A percentile compares a stretch with the other conserved stretches of the same genome.
These are phyloP conservation scores for Drosophila sulfurigaster DNA, from an alignment of 1,140 invertebrate genomes.

Conservation along the genomic window DNA sequence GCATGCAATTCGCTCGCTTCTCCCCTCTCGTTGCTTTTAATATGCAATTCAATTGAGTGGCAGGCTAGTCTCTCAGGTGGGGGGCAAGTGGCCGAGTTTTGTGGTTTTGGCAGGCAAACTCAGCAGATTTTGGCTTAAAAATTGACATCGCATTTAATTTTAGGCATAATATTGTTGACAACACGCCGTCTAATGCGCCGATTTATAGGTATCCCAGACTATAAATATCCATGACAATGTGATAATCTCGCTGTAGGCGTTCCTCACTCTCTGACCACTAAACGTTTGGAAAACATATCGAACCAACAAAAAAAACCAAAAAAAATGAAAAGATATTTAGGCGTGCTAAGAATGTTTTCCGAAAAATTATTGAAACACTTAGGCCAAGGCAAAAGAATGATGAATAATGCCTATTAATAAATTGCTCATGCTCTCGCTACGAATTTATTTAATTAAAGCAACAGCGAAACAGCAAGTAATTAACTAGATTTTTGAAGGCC, in stretches of 20 bases:
- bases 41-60: slow-evolving; percentile 69
- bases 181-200: slow-evolving; percentile 26
- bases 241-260: slow-evolving; percentile 70
- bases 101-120: slow-evolving; percentile 22
- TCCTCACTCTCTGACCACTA: slow-evolving; percentile 45
- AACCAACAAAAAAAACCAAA: neutral
- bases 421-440: neutral
- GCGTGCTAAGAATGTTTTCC: slow-evolving; percentile 29
- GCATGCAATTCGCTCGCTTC: neutral
- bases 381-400: slow-evolving; percentile 51
- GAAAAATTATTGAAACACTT: slow-evolving; percentile 69
- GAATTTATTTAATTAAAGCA: neutral
- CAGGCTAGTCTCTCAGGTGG: slow-evolving; percentile 1
- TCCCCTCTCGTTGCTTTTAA: slow-evolving; percentile 51
- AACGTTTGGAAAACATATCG: slow-evolving; percentile 51
- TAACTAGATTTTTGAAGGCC: no score
- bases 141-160: slow-evolving; percentile 45
- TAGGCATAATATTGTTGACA: slow-evolving; percentile 51
- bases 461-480: neutral
- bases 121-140: slow-evolving; percentile 25
- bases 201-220: slow-evolving; percentile 31
- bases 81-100: slow-evolving; percentile 39
- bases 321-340: slow-evolving; percentile 15
- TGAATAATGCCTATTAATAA: slow-evolving; percentile 64
- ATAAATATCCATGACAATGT: slow-evolving; percentile 46